Base-by-base conservation (phyloP, 2,888 invertebrate genomes). In the Andricus quercusramuli region DNA sequence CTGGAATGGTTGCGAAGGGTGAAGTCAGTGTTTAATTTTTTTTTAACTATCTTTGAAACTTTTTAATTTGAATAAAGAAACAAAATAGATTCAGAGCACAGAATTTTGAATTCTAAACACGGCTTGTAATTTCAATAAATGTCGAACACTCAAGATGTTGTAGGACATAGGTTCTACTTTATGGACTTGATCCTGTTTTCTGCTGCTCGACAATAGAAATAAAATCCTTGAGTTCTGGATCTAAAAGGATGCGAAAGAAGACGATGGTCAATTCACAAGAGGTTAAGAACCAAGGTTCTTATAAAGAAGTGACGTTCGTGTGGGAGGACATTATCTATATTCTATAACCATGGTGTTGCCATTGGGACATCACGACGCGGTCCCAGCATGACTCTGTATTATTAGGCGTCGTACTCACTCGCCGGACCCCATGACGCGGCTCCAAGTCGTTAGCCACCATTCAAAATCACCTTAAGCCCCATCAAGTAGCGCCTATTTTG, bases 381-480 rank as follows among this genome's bases (percentile, higher is more conserved):
- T 85, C 91, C 78, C 90, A 91, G 90, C 92, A 87, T 92, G 92
- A 92, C 90, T 91, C 86, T 90, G 90, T 91, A 91, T 91, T 91
- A 91, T 92, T 91, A 89, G 89, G 90, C 87, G 86, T 86, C 85
- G 85, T 83, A 86, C 85, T 88, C 88, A 87, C 87, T 85, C 82
- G 87, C 89, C 86, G 83, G 86, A 79, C 89, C 88, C 89, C 90
- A 88, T 92, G 91, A 92, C 90, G 90, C 86, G 87, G 89, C 90
- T 89, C 88, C 84, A 89, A 90, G 90, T 92, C 92, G 91, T 91
- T 91, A 91, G 90, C 87, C 88, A 88, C 90, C 90, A 91, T 92
- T 92, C 90, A 92, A 88, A 90, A 89, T 90, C 90, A 90, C 90
- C 90, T 91, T 90, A 91, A 91, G 90, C 91, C 86, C 91, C 89